phyloP scores from a whole-genome alignment of 1,140 invertebrate genomes.

The Bombus confusus region DNA sequence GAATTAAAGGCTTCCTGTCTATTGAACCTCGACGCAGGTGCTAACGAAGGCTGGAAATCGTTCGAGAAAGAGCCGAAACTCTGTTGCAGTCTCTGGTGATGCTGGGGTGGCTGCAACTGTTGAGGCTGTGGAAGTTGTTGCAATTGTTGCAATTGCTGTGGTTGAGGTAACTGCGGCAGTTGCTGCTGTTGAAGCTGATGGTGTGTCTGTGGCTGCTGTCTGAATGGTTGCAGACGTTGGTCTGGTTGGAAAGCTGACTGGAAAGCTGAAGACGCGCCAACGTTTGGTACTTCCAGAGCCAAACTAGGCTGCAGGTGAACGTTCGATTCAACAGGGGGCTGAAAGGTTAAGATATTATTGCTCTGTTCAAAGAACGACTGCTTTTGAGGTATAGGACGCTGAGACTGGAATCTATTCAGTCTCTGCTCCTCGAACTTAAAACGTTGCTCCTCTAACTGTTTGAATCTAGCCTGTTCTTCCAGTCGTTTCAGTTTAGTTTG shows the following conservation, averaged over 20 bases:
- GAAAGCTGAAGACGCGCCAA: slow-evolving; percentile 65
- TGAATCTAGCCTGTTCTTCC: slow-evolving; percentile 63
- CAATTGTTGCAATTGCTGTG: slow-evolving; percentile 64
- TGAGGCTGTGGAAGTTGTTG: slow-evolving; percentile 76
- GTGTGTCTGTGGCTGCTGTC: slow-evolving; percentile 67
- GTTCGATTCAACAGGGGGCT: slow-evolving; percentile 66
- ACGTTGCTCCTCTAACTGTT: slow-evolving; percentile 60
- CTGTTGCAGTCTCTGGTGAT: slow-evolving; percentile 80
- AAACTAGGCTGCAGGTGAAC: slow-evolving; percentile 80
- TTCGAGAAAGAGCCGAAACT: slow-evolving; percentile 80
- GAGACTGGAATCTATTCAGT: slow-evolving; percentile 60
- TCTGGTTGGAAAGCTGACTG: slow-evolving; percentile 58
- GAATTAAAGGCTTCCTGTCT: slow-evolving; percentile 80
- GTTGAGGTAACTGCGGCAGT: slow-evolving; percentile 68
- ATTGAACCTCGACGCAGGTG: slow-evolving; percentile 81
- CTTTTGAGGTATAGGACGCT: slow-evolving; percentile 69
- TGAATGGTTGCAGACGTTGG: slow-evolving; percentile 74
- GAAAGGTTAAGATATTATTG: slow-evolving; percentile 65
- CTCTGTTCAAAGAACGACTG: slow-evolving; percentile 72
- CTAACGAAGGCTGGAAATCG: slow-evolving; percentile 79
- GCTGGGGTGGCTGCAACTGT: slow-evolving; percentile 77
- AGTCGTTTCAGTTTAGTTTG: slow-evolving; percentile 66
- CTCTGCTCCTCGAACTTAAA: slow-evolving; percentile 60
- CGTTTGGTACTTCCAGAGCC: slow-evolving; percentile 76
- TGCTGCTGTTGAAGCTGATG: slow-evolving; percentile 80